Percentiles rank a stretch among this genome's conserved stretches.
These are phyloP conservation scores for Sanderia malayensis DNA, from an alignment of 30 jellyfish, hydroid and myxozoan species.

Conservation along the genomic window DNA sequence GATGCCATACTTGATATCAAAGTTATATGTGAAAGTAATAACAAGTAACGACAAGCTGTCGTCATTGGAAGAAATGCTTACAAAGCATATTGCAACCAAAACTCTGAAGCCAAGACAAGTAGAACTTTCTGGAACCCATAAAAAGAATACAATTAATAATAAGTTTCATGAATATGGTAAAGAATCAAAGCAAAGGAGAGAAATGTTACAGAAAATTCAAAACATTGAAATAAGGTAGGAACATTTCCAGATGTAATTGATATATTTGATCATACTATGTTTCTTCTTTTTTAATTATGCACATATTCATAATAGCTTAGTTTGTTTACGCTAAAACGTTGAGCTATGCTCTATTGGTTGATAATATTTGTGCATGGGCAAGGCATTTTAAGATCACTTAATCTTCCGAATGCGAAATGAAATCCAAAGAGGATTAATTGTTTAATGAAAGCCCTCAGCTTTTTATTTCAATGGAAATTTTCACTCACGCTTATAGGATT, in stretches of 20 bases:
- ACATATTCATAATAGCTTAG: no score
- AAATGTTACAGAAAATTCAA: not conserved
- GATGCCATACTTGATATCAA: constrained; percentile 71
- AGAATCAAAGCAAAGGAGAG: not conserved
- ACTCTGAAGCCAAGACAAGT: constrained; percentile 9
- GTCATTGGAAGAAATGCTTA: constrained; percentile 20
- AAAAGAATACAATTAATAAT: not conserved
- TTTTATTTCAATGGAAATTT: not conserved
- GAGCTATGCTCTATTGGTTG: no score
- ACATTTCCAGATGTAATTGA: no score
- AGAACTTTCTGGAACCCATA: constrained; percentile 1
- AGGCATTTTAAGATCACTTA: no score
- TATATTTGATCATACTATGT: no score
- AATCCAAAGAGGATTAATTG: no score
- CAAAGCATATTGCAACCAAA: constrained; percentile 10
- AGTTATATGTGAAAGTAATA: constrained; percentile 33
- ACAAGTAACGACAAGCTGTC: constrained; percentile 26
- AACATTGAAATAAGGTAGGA: not conserved
- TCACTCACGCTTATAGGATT: not conserved
- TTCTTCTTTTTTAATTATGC: no score
- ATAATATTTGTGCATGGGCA: no score
- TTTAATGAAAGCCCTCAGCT: no score
- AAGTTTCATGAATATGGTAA: not conserved
- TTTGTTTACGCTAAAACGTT: no score
- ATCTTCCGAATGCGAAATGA: no score